Percentiles rank a stretch among this genome's conserved stretches.
These are phyloP conservation scores for Hippoglossus hippoglossus DNA, from an alignment of 2,797 vertebrate genomes.

Conservation along the genomic window DNA sequence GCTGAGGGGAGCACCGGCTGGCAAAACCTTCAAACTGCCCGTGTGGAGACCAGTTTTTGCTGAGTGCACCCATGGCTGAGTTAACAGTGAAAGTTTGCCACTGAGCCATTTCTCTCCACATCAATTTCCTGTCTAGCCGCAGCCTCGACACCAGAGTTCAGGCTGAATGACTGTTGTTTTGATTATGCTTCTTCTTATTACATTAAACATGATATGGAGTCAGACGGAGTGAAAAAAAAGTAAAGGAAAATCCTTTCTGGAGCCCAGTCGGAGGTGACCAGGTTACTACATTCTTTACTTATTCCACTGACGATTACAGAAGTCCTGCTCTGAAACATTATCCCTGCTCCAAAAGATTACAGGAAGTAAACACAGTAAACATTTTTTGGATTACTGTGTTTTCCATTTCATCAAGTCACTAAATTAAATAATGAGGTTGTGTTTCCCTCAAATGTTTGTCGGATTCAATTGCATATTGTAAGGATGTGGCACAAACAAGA, in stretches of 20 bases:
- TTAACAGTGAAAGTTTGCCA: constrained; percentile 49
- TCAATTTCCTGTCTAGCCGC: constrained; percentile 67
- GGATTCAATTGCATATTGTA: constrained; percentile 13
- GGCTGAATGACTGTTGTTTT: constrained; percentile 54
- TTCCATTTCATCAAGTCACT: constrained; percentile 23
- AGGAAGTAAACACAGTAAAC: constrained; percentile 40
- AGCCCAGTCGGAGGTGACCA: constrained; percentile 20
- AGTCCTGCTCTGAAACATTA: constrained; percentile 43
- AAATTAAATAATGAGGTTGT: constrained; percentile 34
- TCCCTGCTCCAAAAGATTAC: constrained; percentile 37
- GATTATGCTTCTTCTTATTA: constrained; percentile 55
- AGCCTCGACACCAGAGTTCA: constrained; percentile 52
- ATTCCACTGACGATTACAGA: constrained; percentile 37
- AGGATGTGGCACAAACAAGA: constrained; percentile 17
- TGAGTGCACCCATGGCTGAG: constrained; percentile 48
- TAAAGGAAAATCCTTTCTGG: constrained; percentile 29
- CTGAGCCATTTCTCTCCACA: constrained; percentile 55
- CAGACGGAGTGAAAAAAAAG: constrained; percentile 24
- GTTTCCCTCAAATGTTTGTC: constrained; percentile 28
- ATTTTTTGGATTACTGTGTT: constrained; percentile 36
- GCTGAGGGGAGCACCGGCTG: constrained; percentile 53
- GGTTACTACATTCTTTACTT: constrained; percentile 22
- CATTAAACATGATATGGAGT: constrained; percentile 59
- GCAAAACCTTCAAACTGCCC: constrained; percentile 41
- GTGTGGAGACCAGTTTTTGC: constrained; percentile 47